Evolutionary conservation across 23 tunicate species (phyloP).

Genomic region (Trididemnum nubilum): DNA sequence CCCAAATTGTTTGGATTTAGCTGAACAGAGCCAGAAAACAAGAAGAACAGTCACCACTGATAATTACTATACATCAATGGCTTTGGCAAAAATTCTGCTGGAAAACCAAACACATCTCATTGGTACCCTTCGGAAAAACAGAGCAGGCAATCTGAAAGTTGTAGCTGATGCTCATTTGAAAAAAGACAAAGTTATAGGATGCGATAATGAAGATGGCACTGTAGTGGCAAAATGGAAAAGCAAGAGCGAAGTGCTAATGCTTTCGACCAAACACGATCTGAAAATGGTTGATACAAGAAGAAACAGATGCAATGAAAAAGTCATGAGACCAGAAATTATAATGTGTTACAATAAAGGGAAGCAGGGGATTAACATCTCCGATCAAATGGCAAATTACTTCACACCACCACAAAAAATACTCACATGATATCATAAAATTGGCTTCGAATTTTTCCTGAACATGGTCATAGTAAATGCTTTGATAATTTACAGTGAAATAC

Average conservation of each 20-base stretch:
- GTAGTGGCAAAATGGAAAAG: slow-evolving; percentile 21
- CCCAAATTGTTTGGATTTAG: slow-evolving; percentile 1
- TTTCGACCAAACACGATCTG: slow-evolving; percentile 9
- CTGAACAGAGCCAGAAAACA: background rate
- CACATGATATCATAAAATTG: slow-evolving; percentile 18
- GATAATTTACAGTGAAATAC: slow-evolving; percentile 17
- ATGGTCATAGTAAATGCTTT: slow-evolving; percentile 16
- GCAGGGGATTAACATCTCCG: background rate
- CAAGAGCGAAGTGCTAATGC: slow-evolving; percentile 12
- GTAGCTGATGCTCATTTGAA: background rate
- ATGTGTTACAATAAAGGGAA: slow-evolving; percentile 13
- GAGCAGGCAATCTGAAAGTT: slow-evolving; percentile 1
- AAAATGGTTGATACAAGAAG: background rate
- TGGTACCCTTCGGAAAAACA: slow-evolving; percentile 17
- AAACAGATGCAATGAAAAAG: background rate
- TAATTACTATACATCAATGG: slow-evolving; percentile 8
- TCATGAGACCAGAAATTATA: background rate
- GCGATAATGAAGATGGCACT: slow-evolving; percentile 24
- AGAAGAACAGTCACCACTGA: slow-evolving; percentile 6
- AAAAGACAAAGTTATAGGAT: background rate
- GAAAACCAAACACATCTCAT: slow-evolving; percentile 23
- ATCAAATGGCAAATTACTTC: slow-evolving; percentile 16
- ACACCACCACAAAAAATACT: background rate
- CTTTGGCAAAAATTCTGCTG: slow-evolving; percentile 8
- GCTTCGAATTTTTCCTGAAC: slow-evolving; percentile 23